These are phyloP conservation scores for Zonitis immaculata DNA, from an alignment of 2,888 invertebrate species.

Conservation along the genomic window DNA sequence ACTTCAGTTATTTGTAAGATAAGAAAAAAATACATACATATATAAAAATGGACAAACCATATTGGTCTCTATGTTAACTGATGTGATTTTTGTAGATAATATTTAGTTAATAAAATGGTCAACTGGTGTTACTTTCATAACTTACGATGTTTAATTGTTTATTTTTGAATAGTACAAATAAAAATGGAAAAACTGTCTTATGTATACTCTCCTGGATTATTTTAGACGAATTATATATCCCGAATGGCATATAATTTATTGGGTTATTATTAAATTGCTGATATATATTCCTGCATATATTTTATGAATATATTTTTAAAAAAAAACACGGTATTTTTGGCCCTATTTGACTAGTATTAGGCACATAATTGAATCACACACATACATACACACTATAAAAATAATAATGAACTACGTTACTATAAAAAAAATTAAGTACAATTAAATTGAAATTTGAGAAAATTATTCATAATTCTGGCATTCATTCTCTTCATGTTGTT, in stretches of 20 bases:
- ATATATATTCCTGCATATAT: too few relatives aligned
- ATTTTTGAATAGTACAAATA: neutral
- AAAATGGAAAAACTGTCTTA: too few relatives aligned
- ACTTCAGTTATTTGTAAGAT: slow-evolving; percentile 11
- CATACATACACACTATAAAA: slow-evolving; percentile 2
- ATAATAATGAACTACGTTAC: neutral
- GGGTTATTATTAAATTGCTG: too few relatives aligned
- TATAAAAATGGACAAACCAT: slow-evolving; percentile 1
- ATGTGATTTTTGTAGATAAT: slow-evolving; percentile 20
- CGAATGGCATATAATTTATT: too few relatives aligned
- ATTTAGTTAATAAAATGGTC: slow-evolving; percentile 11
- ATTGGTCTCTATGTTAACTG: slow-evolving; percentile 15
- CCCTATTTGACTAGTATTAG: slow-evolving; percentile 20
- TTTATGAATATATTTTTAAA: too few relatives aligned
- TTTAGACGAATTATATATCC: too few relatives aligned
- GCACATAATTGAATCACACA: slow-evolving; percentile 12
- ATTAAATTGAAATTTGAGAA: slow-evolving; percentile 5
- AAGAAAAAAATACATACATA: too few relatives aligned
- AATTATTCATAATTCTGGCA: neutral
- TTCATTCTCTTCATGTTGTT: neutral
- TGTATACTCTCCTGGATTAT: too few relatives aligned
- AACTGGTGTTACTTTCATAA: slow-evolving; percentile 1
- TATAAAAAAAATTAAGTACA: slow-evolving; percentile 2
- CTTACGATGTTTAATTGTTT: neutral
- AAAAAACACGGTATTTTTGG: slow-evolving; percentile 14